Evolutionary conservation across 2,113 vertebrate species (phyloP), one percentile per base, ranked within the genome.

Genomic region (Mus pahari): DNA sequence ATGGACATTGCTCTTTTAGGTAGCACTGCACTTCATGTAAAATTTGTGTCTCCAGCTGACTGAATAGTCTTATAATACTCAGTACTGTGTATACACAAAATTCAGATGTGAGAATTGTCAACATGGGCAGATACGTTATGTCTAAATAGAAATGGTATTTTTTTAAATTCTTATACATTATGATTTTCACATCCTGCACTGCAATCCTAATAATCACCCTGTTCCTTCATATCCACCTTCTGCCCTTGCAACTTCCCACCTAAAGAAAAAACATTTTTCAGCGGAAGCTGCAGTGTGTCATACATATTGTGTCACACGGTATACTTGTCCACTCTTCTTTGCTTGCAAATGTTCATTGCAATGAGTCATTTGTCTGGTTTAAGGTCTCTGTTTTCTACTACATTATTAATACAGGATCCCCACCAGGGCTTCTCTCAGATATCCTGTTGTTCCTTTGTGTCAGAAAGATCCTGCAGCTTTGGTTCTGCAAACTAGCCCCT

Each of bases 1-100:
- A 95, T n/a, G 73, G 39, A 0, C 1, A 89, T 88, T 82, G 24
- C 96, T 94, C 71, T 48, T 95, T 1, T 77, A 71, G 73, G 28
- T 92, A 96, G 19, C 26, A 73, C n/a, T 94, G 12, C 33, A 81
- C 64, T 93, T n/a, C 36, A 96, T 68, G 77, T 95, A 39, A 93
- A 89, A 73, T 73, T 22, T 88, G 4, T 90, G 64, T 95, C 58
- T 95, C 66, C 53, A 79, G 19, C 62, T 94, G 79, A 24, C 79
- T 62, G 4, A 94, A 86, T 79, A 74, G 81, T 92, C 88, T 93
- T 84, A 48, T 94, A 53, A 88, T 60, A 92, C 22, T 75, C n/a
- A 39, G 10, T 95, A 73, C 7, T 73, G 50, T 62, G 42, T 77
- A 82, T 95, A 26, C 20, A 20, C 89, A 91, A 22, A 68, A 94